Conservation (phyloP, 2,888 invertebrate species). For the Plutella xylostella region DNA sequence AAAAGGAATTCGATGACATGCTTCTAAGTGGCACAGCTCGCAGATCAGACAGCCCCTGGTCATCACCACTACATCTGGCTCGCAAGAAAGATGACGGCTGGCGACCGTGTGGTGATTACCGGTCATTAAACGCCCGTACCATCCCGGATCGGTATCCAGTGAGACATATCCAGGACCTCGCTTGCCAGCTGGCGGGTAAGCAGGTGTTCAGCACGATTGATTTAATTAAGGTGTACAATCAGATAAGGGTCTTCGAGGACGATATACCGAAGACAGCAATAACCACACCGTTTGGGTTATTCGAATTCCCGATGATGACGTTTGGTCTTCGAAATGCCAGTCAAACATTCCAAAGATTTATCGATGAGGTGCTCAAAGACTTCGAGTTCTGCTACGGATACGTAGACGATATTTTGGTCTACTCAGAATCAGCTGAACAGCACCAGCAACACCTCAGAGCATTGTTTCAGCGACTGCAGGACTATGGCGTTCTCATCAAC, state of each 20-base stretch:
- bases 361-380: slow-evolving; percentile 19
- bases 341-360: slow-evolving; percentile 33
- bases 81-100: slow-evolving; percentile 17
- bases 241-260: slow-evolving; percentile 28
- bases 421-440: slow-evolving; percentile 15
- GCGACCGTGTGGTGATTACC: slow-evolving; percentile 31
- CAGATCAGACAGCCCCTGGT: slow-evolving; percentile 24
- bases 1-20: slow-evolving; percentile 21
- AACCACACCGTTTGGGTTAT: slow-evolving; percentile 22
- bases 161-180: slow-evolving; percentile 25
- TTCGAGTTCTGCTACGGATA: slow-evolving; percentile 21
- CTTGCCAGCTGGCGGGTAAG: slow-evolving; percentile 17
- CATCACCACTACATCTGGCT: slow-evolving; percentile 25
- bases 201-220: slow-evolving; percentile 24
- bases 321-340: slow-evolving; percentile 37
- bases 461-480: slow-evolving; percentile 21
- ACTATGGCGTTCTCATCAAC: slow-evolving; percentile 24
- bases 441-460: slow-evolving; percentile 23
- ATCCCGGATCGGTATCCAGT: slow-evolving; percentile 23
- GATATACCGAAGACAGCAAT: slow-evolving; percentile 29
- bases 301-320: slow-evolving; percentile 15
- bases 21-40: slow-evolving; percentile 17
- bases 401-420: slow-evolving; percentile 23
- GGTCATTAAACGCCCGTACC: slow-evolving; percentile 11
- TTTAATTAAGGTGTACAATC: slow-evolving; percentile 27